phyloP scores from a whole-genome alignment of 53 echinoderm and acorn worm genomes.

The Apostichopus leukothele region DNA sequence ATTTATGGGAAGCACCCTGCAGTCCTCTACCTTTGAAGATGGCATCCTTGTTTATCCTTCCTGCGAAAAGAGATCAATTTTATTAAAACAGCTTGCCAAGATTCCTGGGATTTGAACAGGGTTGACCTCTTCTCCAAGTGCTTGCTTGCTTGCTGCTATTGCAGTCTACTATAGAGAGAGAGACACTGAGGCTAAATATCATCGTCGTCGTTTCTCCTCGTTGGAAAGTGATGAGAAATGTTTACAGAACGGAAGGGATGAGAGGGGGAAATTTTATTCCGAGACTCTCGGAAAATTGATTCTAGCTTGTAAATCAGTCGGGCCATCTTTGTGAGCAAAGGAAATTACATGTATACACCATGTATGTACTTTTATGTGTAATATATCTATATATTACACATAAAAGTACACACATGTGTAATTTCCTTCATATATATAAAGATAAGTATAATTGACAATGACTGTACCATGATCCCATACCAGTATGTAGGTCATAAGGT shows the following conservation, averaged over 20 bases:
- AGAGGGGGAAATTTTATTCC: slow-evolving; percentile 11
- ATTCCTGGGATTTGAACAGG: slow-evolving; percentile 3
- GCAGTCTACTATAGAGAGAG: not conserved
- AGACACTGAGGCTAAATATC: not conserved
- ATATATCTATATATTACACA: not conserved
- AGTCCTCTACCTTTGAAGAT: slow-evolving; percentile 33
- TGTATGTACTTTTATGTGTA: not conserved
- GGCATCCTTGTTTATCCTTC: slow-evolving; percentile 40
- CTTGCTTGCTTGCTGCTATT: not conserved
- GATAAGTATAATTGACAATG: too few relatives aligned
- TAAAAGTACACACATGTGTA: not conserved
- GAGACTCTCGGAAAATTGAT: not conserved
- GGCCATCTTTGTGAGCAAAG: slow-evolving; percentile 8
- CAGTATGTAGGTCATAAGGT: too few relatives aligned
- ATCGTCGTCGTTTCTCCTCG: not conserved
- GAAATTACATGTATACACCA: not conserved
- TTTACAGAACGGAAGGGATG: slow-evolving; percentile 22
- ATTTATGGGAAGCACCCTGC: slow-evolving; percentile 44
- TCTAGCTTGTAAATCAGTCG: slow-evolving; percentile 11
- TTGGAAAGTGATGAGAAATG: slow-evolving; percentile 29
- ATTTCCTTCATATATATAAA: not conserved
- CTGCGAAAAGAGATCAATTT: slow-evolving; percentile 47
- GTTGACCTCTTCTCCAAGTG: slow-evolving; percentile 27
- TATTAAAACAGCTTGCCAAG: slow-evolving; percentile 32
- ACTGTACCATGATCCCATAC: too few relatives aligned